These are phyloP conservation scores for Rhineura floridana DNA, from an alignment of 2,113 vertebrate species.

Conservation along the genomic window DNA sequence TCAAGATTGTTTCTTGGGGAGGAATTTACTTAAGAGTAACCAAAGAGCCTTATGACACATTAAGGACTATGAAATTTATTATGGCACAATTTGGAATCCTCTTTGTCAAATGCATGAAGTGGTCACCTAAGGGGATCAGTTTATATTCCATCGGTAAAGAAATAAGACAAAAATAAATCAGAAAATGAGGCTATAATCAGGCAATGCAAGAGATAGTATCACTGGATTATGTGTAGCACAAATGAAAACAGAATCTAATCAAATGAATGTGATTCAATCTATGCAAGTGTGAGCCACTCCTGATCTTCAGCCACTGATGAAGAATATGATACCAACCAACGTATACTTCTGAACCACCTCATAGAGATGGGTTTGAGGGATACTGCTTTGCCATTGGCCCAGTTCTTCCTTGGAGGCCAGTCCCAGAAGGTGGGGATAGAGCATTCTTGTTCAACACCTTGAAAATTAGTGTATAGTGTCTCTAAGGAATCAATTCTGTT, in stretches of 20 bases:
- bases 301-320: background rate
- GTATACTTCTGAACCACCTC: no score
- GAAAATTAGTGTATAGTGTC: no score
- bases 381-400: no score
- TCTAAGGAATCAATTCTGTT: no score
- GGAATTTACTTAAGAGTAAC: slow-evolving; percentile 16
- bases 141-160: background rate
- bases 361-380: no score
- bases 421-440: no score
- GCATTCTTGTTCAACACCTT: no score
- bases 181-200: background rate
- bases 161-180: background rate
- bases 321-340: background rate
- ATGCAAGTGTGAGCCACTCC: background rate
- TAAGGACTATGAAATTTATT: background rate
- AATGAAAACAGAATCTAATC: background rate
- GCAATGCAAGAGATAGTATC: background rate
- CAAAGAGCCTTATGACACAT: background rate
- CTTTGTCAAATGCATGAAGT: background rate
- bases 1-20: slow-evolving; percentile 4
- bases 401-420: no score
- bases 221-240: background rate
- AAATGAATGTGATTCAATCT: background rate
- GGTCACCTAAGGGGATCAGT: background rate
- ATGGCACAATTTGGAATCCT: background rate